These are phyloP conservation scores for Aspiorhynchus laticeps DNA, from an alignment of 2,113 vertebrate species.

Conservation along the genomic window DNA sequence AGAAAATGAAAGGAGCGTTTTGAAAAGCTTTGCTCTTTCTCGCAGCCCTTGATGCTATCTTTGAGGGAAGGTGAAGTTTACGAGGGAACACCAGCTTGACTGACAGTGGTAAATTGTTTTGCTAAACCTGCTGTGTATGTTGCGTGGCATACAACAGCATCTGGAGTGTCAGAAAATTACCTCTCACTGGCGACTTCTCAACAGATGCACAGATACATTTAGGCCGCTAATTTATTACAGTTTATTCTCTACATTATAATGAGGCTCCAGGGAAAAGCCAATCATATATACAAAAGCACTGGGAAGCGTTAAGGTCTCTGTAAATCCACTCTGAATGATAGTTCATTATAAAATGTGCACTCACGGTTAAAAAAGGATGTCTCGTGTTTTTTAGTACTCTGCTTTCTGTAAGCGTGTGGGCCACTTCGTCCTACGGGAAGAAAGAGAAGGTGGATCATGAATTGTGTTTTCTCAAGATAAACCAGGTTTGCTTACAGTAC, in stretches of 20 bases:
- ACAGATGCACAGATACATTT: conserved; percentile 68
- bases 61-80: conserved; percentile 49
- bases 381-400: conserved; percentile 96
- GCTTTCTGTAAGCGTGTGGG: conserved; percentile 96
- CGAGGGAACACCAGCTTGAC: conserved; percentile 29
- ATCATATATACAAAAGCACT: conserved; percentile 62
- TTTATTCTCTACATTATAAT: conserved; percentile 69
- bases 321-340: conserved; percentile 34
- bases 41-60: conserved; percentile 47
- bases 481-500: background rate
- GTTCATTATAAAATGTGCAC: conserved; percentile 65
- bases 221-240: conserved; percentile 67
- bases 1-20: conserved; percentile 35
- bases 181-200: conserved; percentile 62
- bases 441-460: conserved; percentile 15
- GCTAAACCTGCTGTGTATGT: conserved; percentile 56
- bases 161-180: conserved; percentile 66
- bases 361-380: conserved; percentile 96
- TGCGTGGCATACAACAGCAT: conserved; percentile 61
- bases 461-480: background rate
- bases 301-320: conserved; percentile 46
- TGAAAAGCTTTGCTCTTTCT: conserved; percentile 27
- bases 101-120: conserved; percentile 45
- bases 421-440: conserved; percentile 91
- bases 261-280: conserved; percentile 67